Percentiles rank a stretch among this genome's conserved stretches.
phyloP scores from a whole-genome alignment of 2,888 invertebrate genomes.

The Meganola albula region DNA sequence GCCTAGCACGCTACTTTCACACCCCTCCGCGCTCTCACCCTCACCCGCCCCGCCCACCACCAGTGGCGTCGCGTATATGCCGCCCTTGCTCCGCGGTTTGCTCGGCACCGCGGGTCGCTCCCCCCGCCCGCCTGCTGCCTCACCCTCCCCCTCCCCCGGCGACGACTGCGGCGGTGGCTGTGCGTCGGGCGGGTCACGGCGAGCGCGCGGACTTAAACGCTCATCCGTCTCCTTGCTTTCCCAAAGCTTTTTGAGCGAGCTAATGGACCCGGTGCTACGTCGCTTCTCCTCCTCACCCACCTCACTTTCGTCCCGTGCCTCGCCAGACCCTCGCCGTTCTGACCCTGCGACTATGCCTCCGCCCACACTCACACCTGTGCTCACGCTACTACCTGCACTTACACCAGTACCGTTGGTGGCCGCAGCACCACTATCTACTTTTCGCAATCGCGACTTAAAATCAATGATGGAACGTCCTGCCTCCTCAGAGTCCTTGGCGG shows the following conservation, averaged over 20 bases:
- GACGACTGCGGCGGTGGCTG: constrained; percentile 51
- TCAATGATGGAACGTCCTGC: constrained; percentile 83
- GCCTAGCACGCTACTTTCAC: too few relatives aligned
- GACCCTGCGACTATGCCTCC: constrained; percentile 89
- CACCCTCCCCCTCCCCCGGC: constrained; percentile 13
- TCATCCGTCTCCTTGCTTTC: constrained; percentile 85
- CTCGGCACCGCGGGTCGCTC: constrained; percentile 82
- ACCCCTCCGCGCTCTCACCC: constrained; percentile 51
- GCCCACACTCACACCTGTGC: constrained; percentile 44
- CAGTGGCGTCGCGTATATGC: constrained; percentile 88
- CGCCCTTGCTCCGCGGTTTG: constrained; percentile 70
- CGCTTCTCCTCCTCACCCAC: constrained; percentile 89
- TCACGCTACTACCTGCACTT: constrained; percentile 3
- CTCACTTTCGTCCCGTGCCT: constrained; percentile 44
- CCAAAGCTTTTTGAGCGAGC: constrained; percentile 94
- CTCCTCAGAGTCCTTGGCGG: constrained; percentile 70
- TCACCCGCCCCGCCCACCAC: constrained; percentile 47
- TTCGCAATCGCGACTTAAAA: constrained; percentile 89
- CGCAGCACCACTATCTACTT: constrained; percentile 80
- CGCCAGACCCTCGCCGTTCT: constrained; percentile 77
- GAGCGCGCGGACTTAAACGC: constrained; percentile 82
- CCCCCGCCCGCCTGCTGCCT: constrained; percentile 14
- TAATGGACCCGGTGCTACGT: constrained; percentile 94
- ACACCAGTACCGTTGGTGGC: constrained; percentile 50
- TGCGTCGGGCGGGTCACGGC: constrained; percentile 43